These are phyloP conservation scores for Ophiothrix spiculata DNA, from an alignment of 35 echinoderm and acorn worm genomes.

Conservation along the genomic window DNA sequence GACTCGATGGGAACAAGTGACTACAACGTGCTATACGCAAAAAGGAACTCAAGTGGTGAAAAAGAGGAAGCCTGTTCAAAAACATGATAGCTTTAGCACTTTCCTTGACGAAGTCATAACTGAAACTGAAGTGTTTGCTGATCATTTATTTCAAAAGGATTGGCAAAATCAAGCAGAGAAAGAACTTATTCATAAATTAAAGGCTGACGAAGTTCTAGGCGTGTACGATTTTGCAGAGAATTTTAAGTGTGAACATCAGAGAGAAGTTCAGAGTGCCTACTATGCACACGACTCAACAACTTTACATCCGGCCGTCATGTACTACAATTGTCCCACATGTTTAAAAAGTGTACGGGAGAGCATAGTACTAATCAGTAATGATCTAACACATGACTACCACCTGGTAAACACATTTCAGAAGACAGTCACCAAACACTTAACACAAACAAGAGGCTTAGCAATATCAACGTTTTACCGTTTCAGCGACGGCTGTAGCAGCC, in stretches of 20 bases:
- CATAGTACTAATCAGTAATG: constrained; percentile 48
- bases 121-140: constrained; percentile 36
- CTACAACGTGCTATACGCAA: constrained; percentile 23
- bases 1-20: constrained; percentile 47
- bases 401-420: constrained; percentile 43
- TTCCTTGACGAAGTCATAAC: constrained; percentile 27
- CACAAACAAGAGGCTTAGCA: constrained; percentile 17
- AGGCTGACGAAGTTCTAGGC: constrained; percentile 6
- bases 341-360: constrained; percentile 33
- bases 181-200: constrained; percentile 37
- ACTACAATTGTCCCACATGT: constrained; percentile 47
- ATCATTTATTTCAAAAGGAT: constrained; percentile 68
- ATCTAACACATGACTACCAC: constrained; percentile 62
- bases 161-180: constrained; percentile 61
- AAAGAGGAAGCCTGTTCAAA: constrained; percentile 32
- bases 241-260: constrained; percentile 62
- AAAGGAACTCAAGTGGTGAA: constrained; percentile 19
- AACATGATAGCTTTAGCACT: not conserved
- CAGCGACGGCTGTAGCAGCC: constrained; percentile 60
- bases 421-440: constrained; percentile 25
- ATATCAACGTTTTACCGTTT: constrained; percentile 49
- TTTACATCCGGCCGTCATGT: constrained; percentile 57
- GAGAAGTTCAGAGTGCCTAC: constrained; percentile 77
- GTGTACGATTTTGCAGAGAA: constrained; percentile 77
- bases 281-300: constrained; percentile 62